phyloP scores from a whole-genome alignment of 2,888 invertebrate species.

The Andrena marginata region DNA sequence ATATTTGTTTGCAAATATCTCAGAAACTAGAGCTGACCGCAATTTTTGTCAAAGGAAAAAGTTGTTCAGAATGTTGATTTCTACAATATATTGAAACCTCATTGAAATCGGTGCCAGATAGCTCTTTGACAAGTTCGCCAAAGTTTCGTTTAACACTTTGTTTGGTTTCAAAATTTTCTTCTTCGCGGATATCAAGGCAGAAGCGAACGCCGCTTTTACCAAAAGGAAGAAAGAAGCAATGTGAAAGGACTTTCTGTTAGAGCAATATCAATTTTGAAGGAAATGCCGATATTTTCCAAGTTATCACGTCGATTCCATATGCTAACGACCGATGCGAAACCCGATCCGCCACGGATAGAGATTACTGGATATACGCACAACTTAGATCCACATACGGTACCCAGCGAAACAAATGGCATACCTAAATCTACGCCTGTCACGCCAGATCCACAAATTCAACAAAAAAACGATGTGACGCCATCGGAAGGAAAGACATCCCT shows the following conservation, averaged over 20 bases:
- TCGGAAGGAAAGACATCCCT: constrained; percentile 37
- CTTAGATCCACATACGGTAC: constrained; percentile 44
- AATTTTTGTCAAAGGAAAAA: too few relatives aligned
- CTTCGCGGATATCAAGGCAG: neutral
- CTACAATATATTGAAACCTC: too few relatives aligned
- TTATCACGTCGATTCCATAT: constrained; percentile 85
- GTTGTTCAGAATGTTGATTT: too few relatives aligned
- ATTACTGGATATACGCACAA: constrained; percentile 63
- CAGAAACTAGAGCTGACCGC: too few relatives aligned
- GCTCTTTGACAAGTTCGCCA: too few relatives aligned
- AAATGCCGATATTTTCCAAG: constrained; percentile 75
- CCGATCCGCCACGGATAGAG: constrained; percentile 85
- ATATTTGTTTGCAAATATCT: too few relatives aligned
- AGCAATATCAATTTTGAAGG: constrained; percentile 1
- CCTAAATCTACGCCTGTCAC: neutral
- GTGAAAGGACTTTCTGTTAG: neutral
- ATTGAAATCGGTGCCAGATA: too few relatives aligned
- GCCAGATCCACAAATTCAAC: constrained; percentile 3
- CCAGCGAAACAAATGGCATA: neutral
- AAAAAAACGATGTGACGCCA: neutral
- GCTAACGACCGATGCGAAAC: constrained; percentile 86
- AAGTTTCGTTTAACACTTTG: too few relatives aligned
- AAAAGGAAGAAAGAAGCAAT: neutral
- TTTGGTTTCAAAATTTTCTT: too few relatives aligned
- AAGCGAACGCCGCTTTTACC: neutral